Evolutionary conservation across 35 echinoderm and acorn worm genomes (phyloP).

Genomic region (Holothuria glaberrima): DNA sequence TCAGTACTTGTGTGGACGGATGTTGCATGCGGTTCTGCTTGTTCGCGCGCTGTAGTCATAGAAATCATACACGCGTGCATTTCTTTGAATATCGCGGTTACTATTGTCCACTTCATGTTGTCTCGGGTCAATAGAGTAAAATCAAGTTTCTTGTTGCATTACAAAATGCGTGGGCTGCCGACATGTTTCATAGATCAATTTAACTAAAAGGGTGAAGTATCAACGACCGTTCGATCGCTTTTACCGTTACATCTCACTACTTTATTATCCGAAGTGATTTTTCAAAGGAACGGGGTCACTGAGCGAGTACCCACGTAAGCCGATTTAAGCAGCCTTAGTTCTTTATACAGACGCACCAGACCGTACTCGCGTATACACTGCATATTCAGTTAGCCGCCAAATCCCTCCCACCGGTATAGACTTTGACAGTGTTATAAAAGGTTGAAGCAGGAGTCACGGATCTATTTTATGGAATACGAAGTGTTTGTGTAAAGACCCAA

Average conservation of each 20-base stretch:
- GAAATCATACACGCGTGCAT: background rate
- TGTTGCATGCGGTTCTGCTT: no score
- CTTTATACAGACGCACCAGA: conserved; percentile 26
- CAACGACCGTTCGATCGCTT: no score
- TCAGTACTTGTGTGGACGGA: no score
- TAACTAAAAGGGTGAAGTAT: background rate
- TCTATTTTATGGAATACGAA: conserved; percentile 29
- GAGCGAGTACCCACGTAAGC: conserved; percentile 42
- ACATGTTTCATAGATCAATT: background rate
- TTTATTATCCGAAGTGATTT: conserved; percentile 23
- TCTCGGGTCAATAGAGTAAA: conserved; percentile 12
- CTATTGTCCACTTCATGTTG: background rate
- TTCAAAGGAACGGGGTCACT: conserved; percentile 10
- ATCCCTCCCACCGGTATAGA: conserved; percentile 22
- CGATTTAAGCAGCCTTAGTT: conserved; percentile 22
- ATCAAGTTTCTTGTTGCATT: background rate
- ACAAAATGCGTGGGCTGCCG: conserved; percentile 5
- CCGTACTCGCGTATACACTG: background rate
- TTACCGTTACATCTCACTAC: no score
- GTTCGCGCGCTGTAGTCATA: no score
- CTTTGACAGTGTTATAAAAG: conserved; percentile 55
- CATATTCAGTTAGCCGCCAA: conserved; percentile 38
- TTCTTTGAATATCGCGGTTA: conserved; percentile 30
- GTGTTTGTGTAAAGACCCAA: conserved; percentile 56
- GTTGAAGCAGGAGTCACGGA: conserved; percentile 19